phyloP scores from a whole-genome alignment of 1,140 invertebrate species.

The Metaphire vulgaris region DNA sequence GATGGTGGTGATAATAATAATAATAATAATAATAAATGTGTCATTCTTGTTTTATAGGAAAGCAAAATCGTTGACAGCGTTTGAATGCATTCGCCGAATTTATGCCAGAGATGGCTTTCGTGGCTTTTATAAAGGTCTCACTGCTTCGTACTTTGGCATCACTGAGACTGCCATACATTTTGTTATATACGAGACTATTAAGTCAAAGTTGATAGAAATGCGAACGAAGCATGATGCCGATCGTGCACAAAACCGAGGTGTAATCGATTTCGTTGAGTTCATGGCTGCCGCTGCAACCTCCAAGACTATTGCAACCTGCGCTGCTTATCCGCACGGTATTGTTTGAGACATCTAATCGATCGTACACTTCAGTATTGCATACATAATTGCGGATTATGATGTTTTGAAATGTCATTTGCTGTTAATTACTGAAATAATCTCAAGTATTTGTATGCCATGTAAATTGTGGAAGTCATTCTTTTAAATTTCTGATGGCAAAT shows the following conservation, averaged over 20 bases:
- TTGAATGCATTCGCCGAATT: constrained; percentile 50
- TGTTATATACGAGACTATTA: constrained; percentile 87
- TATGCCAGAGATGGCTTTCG: constrained; percentile 64
- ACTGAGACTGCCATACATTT: constrained; percentile 98
- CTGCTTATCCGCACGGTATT: constrained; percentile 94
- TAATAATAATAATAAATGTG: no score
- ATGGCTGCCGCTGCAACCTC: constrained; percentile 89
- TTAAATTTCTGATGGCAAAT: no score
- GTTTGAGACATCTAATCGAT: no score
- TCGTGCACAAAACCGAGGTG: neutral
- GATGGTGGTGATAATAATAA: no score
- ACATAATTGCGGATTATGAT: no score
- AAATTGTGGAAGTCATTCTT: no score
- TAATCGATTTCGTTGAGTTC: constrained; percentile 76
- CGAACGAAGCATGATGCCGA: constrained; percentile 34
- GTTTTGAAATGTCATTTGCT: no score
- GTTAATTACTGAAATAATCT: no score
- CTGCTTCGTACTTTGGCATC: constrained; percentile 96
- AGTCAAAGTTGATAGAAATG: constrained; percentile 30
- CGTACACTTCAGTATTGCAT: no score
- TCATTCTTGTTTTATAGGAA: neutral
- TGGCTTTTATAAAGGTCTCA: constrained; percentile 96
- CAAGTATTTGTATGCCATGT: no score
- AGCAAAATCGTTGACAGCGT: constrained; percentile 37
- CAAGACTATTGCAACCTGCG: constrained; percentile 86